Evolutionary conservation across 37 sponge, comb jelly and placozoan genomes (phyloP).

Genomic region (Corticium candelabrum): DNA sequence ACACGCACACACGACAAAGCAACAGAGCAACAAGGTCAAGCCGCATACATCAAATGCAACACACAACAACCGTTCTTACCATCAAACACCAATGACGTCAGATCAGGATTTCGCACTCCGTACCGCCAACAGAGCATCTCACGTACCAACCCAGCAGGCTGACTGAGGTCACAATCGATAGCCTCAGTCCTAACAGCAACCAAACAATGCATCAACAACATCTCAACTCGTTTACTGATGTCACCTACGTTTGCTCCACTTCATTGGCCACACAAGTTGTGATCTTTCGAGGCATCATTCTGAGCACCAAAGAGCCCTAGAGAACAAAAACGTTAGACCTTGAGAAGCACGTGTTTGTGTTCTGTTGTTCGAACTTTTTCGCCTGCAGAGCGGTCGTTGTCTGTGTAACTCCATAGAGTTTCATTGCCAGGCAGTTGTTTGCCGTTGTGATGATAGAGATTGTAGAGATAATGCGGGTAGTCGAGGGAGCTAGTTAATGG

Average conservation of each 20-base stretch:
- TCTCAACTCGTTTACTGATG: too few species aligned
- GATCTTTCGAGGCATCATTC: neutral
- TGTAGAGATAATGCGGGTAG: neutral
- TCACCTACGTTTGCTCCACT: neutral
- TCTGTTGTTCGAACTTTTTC: too few species aligned
- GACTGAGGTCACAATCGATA: constrained; percentile 92
- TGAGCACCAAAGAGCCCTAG: neutral
- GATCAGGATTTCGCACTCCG: constrained; percentile 58
- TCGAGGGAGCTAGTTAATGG: neutral
- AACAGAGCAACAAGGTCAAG: too few species aligned
- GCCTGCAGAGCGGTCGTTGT: too few species aligned
- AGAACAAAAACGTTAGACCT: neutral
- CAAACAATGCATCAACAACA: too few species aligned
- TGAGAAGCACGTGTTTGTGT: too few species aligned
- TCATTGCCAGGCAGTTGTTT: neutral
- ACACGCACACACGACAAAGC: too few species aligned
- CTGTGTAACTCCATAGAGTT: neutral
- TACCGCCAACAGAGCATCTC: constrained; percentile 63
- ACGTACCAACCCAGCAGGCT: constrained; percentile 44
- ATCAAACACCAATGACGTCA: too few species aligned
- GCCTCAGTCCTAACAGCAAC: too few species aligned
- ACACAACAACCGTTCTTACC: too few species aligned
- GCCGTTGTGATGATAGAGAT: neutral
- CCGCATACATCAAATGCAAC: too few species aligned
- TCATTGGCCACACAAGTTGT: neutral